Evolutionary conservation across 2,113 vertebrate species (phyloP).

Genomic region (Fregata magnificens): DNA sequence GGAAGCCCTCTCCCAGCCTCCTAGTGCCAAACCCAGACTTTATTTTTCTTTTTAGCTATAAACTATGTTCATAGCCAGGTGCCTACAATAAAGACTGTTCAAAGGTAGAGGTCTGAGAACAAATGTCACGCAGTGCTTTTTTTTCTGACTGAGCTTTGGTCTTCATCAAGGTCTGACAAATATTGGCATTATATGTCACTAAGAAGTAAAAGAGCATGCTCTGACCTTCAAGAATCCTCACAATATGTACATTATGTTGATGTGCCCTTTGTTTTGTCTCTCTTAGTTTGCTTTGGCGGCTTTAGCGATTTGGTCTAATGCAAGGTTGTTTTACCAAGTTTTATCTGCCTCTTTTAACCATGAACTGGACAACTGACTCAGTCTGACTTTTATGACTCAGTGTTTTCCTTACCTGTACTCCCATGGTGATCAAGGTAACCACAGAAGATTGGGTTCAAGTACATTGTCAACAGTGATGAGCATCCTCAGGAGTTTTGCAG

Average conservation of each 20-base stretch:
- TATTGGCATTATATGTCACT: slow-evolving; percentile 81
- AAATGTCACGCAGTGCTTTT: slow-evolving; percentile 69
- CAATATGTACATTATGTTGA: slow-evolving; percentile 82
- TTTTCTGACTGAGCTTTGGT: slow-evolving; percentile 64
- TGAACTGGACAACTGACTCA: neutral
- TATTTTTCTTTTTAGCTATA: neutral
- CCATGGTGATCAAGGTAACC: neutral
- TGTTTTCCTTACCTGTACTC: neutral
- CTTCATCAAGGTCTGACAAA: slow-evolving; percentile 77
- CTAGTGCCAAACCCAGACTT: neutral
- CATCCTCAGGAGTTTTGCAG: neutral
- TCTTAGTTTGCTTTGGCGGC: slow-evolving; percentile 65
- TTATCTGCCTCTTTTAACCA: slow-evolving; percentile 57
- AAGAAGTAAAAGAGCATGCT: slow-evolving; percentile 76
- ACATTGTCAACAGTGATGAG: neutral
- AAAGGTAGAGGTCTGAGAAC: slow-evolving; percentile 57
- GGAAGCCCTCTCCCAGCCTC: neutral
- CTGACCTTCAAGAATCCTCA: slow-evolving; percentile 80
- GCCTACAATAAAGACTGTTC: slow-evolving; percentile 49
- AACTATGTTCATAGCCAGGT: neutral
- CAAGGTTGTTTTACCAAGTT: slow-evolving; percentile 57
- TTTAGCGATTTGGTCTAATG: slow-evolving; percentile 47
- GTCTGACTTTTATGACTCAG: neutral
- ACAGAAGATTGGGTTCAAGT: neutral
- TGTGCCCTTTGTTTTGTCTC: slow-evolving; percentile 80